A percentile compares a stretch with the other conserved stretches of the same genome.
These are phyloP conservation scores for Hylia prasina DNA, from an alignment of 2,113 vertebrate species.

Conservation along the genomic window DNA sequence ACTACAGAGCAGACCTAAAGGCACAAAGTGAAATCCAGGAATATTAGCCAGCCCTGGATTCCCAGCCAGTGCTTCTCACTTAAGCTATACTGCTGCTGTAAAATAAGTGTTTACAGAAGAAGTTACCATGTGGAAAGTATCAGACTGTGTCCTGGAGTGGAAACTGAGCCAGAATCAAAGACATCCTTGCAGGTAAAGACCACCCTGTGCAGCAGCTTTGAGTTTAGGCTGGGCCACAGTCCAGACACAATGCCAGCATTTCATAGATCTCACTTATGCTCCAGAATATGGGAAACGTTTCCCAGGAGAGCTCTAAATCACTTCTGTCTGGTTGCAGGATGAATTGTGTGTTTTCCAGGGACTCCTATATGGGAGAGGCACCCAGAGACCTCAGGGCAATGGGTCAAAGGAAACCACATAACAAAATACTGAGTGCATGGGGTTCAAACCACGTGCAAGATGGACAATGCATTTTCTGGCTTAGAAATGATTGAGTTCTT, in stretches of 20 bases:
- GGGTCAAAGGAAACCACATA: neutral
- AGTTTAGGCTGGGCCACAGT: neutral
- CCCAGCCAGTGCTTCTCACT: neutral
- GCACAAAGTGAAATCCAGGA: constrained; percentile 40
- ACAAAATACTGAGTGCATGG: neutral
- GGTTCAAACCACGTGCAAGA: neutral
- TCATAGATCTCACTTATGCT: constrained; percentile 21
- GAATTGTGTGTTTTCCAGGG: neutral
- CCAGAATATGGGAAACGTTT: neutral
- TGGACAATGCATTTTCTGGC: neutral
- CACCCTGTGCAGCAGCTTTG: neutral
- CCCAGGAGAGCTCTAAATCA: constrained; percentile 21
- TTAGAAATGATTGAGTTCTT: neutral
- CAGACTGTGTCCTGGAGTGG: neutral
- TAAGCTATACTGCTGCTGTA: neutral
- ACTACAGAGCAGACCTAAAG: constrained; percentile 36
- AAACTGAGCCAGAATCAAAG: neutral
- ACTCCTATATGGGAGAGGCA: neutral
- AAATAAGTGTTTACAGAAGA: neutral
- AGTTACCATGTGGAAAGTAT: neutral
- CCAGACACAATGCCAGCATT: neutral
- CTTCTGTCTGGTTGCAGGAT: neutral
- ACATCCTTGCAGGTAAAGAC: neutral
- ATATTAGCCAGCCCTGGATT: constrained; percentile 34
- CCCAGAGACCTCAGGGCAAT: neutral